phyloP scores from a whole-genome alignment of 2,797 vertebrate species.

The Gymnothorax javanicus region DNA sequence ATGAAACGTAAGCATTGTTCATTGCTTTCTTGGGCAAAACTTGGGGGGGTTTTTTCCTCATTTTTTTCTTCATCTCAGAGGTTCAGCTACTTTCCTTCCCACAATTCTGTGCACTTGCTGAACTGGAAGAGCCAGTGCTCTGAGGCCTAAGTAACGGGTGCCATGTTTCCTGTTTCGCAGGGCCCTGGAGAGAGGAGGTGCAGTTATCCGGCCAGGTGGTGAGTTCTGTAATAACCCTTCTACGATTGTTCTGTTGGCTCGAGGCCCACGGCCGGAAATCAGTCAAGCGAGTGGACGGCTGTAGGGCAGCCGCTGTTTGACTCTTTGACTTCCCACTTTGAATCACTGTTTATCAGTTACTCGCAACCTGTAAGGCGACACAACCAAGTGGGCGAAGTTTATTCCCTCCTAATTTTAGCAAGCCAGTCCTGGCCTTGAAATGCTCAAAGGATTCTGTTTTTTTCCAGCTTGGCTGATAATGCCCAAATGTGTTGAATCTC shows the following conservation, averaged over 20 bases:
- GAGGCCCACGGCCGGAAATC: constrained; percentile 46
- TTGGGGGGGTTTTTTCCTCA: neutral
- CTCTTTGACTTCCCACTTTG: constrained; percentile 37
- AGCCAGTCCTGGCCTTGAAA: constrained; percentile 4
- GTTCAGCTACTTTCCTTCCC: neutral
- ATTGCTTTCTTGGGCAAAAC: neutral
- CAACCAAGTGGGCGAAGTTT: neutral
- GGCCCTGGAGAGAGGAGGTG: constrained; percentile 73
- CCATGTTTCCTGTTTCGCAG: constrained; percentile 60
- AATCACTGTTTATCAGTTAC: constrained; percentile 39
- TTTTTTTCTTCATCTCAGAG: neutral
- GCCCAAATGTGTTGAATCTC: neutral
- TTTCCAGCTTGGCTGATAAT: neutral
- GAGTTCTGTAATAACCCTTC: constrained; percentile 56
- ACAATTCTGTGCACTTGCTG: neutral
- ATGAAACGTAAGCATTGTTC: no score
- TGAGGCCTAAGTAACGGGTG: constrained; percentile 34
- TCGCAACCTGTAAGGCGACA: constrained; percentile 27
- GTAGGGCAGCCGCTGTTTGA: constrained; percentile 44
- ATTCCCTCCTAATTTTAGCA: neutral
- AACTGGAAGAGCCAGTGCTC: neutral
- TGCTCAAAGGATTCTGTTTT: neutral
- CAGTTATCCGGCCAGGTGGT: constrained; percentile 71
- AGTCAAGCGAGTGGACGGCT: constrained; percentile 50
- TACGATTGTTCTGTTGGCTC: constrained; percentile 55